Evolutionary conservation across 2,888 invertebrate species (phyloP).

Genomic region (Hedychridium roseum): DNA sequence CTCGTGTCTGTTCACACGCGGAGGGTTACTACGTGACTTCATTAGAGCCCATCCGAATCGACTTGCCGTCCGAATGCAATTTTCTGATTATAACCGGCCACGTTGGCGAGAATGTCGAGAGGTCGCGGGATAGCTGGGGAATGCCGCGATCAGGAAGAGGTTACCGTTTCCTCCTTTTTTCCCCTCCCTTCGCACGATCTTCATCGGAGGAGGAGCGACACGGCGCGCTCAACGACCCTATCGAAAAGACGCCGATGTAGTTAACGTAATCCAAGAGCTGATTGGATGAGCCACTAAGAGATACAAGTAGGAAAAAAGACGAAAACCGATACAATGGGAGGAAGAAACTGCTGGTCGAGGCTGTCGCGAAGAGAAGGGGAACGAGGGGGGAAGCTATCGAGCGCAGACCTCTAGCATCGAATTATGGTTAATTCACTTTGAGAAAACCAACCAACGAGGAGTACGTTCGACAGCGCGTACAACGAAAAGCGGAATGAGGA

Average conservation of each 20-base stretch:
- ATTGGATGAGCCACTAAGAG: slow-evolving; percentile 25
- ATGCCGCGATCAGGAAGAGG: no score
- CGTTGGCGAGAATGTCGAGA: slow-evolving; percentile 11
- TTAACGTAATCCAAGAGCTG: slow-evolving; percentile 36
- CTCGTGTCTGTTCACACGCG: no score
- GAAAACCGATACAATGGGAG: slow-evolving; percentile 1
- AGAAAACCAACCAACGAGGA: slow-evolving; percentile 26
- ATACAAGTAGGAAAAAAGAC: no score
- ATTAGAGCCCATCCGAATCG: no score
- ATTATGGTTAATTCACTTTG: slow-evolving; percentile 34
- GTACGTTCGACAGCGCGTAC: background rate
- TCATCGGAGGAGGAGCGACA: slow-evolving; percentile 22
- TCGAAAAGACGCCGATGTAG: slow-evolving; percentile 36
- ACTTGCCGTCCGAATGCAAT: slow-evolving; percentile 24
- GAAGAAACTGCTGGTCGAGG: slow-evolving; percentile 5
- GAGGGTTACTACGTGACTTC: no score
- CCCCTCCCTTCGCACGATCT: slow-evolving; percentile 9
- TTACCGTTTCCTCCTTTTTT: slow-evolving; percentile 20
- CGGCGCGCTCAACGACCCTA: slow-evolving; percentile 25
- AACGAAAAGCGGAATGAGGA: slow-evolving; percentile 20
- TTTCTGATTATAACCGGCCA: slow-evolving; percentile 28
- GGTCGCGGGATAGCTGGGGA: no score
- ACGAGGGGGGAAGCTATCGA: slow-evolving; percentile 4
- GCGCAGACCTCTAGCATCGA: no score
- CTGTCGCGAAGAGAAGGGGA: slow-evolving; percentile 9